Base-by-base conservation (phyloP, 1,140 invertebrate genomes). In the Samia ricini region DNA sequence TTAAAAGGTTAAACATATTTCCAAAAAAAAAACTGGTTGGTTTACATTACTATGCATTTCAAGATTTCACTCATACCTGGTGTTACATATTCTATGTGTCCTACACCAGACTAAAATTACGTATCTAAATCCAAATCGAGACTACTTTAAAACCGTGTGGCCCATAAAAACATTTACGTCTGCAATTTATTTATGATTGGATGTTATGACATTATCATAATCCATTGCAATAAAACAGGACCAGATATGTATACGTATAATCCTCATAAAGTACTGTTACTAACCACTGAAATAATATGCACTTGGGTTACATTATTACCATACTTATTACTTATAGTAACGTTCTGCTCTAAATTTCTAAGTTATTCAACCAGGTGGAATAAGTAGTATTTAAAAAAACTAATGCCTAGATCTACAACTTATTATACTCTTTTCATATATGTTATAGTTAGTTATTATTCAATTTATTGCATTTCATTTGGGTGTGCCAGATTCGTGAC, bases 131-230 rank as follows among this genome's bases (percentile, higher is more conserved):
- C 33, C 33, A 42, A 1, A 15, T 42, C 7, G 7, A 42, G 33
- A 42, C 8, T 42, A 42, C 33, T 42, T 12, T 42, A 15, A 42
- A 42, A 42, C 33, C 33, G 12, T 15, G 33, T 42, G 33, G n/a
- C n/a, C 26, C 60, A 68, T 83, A 83, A 79, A n/a, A 74, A 75
- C 56, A 71, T 83, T 73, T 76, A 71, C 64, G 56, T 68, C 60
- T 67, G 64, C 60, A 71, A 74, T 78, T 79, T 78, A 79, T 77
- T 77, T 77, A 72, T 81, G 63, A 65, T 21, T 62, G 63, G 60
- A 70, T 64, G 73, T 79, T 78, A 81, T 77, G 69, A 72, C 71
- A 79, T 82, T 78, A 79, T 71, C 67, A 71, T 82, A 78, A 76
- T 71, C 61, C 59, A 69, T 66, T 68, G 76, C 72, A 71, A 81